phyloP scores from a whole-genome alignment of 2,888 invertebrate species.

The Itoplectis maculator region DNA sequence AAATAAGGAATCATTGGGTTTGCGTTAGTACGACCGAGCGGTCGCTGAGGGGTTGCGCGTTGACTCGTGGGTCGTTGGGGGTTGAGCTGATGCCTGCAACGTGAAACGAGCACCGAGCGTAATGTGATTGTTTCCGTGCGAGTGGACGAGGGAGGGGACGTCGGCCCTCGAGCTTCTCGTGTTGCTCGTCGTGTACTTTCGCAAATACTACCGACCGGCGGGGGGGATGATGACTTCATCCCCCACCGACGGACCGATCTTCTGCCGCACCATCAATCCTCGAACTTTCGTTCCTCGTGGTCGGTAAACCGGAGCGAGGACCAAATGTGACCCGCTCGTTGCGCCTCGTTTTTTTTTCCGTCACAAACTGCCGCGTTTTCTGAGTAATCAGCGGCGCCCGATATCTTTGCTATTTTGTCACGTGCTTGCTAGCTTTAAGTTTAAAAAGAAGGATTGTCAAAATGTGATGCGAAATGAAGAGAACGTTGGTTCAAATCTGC shows the following conservation, averaged over 20 bases:
- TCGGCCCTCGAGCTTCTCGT: neutral
- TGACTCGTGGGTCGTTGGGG: constrained; percentile 38
- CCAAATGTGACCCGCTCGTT: constrained; percentile 64
- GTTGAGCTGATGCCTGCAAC: constrained; percentile 48
- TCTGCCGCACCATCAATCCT: constrained; percentile 56
- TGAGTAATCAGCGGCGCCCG: neutral
- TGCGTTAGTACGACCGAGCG: constrained; percentile 71
- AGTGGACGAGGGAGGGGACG: constrained; percentile 75
- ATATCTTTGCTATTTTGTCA: neutral
- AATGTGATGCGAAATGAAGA: too few species aligned
- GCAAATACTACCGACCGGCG: constrained; percentile 59
- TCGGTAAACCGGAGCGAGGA: constrained; percentile 62
- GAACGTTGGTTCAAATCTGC: too few species aligned
- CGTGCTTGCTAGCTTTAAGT: neutral
- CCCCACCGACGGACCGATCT: constrained; percentile 67
- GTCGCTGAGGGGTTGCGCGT: constrained; percentile 61
- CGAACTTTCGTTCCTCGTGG: constrained; percentile 39
- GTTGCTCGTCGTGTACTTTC: constrained; percentile 44
- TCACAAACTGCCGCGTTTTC: neutral
- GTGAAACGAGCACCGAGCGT: constrained; percentile 73
- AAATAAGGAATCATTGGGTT: constrained; percentile 80
- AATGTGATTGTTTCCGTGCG: constrained; percentile 84
- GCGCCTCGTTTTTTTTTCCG: constrained; percentile 31
- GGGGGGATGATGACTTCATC: constrained; percentile 82
- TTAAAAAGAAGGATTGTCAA: too few species aligned